Conservation (phyloP, 1,140 invertebrate genomes). For the Magallana ariakensis region DNA sequence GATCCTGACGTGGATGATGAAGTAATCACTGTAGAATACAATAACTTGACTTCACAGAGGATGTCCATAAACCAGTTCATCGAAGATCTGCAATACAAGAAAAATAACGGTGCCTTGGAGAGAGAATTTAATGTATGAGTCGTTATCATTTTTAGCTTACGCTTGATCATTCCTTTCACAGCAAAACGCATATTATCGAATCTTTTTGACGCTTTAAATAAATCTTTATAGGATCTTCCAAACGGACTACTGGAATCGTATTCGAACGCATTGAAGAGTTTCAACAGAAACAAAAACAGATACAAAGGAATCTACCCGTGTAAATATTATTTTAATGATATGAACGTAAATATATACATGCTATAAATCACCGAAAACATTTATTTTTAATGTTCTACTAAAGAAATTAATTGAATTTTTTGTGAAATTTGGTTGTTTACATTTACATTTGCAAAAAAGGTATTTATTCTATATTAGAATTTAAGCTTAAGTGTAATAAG, state of each 20-base stretch:
- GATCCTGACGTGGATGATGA: neutral
- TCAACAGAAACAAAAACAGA: neutral
- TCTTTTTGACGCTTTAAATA: neutral
- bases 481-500: too few species aligned
- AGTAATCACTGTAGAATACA: neutral
- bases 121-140: neutral
- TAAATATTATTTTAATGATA: neutral
- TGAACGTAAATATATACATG: too few species aligned
- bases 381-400: too few species aligned
- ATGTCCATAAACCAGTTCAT: neutral
- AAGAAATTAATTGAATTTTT: too few species aligned
- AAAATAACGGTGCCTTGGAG: neutral
- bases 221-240: neutral
- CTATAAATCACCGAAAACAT: too few species aligned
- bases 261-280: neutral
- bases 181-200: neutral
- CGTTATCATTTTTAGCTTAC: too few species aligned
- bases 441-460: too few species aligned
- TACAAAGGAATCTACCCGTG: constrained; percentile 6
- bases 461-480: too few species aligned
- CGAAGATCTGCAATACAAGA: neutral
- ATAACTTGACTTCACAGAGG: constrained; percentile 2
- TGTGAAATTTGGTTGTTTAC: too few species aligned
- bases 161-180: neutral
- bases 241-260: neutral